Evolutionary conservation across 2,888 invertebrate species (phyloP), one percentile per base, ranked within the genome.

Genomic region (Lacanobia wlatinum): DNA sequence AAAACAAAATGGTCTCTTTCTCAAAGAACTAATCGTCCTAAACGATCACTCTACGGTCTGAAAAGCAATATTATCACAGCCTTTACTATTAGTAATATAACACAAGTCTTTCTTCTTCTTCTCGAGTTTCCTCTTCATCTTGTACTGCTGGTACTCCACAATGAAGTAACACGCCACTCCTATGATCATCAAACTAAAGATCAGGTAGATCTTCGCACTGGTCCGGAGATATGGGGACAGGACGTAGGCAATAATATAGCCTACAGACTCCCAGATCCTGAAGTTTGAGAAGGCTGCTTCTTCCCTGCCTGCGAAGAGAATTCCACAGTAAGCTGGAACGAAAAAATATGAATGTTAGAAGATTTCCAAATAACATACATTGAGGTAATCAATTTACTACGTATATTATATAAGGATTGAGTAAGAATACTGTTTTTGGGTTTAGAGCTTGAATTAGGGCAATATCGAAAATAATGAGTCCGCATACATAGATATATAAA

Each of bases 261-360:
- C 97, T 0, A 97, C 90, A 0, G 97, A 97, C 88, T 97, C 97
- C 97, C 97, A 97, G 4, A 98, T 95, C 0, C 97, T 93, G 93
- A 97, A 97, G 93, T 97, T 97, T 55, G 97, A 96, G 93, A 97
- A 98, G 0, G 97, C 97, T 0, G 97, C 97, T 86, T 97, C 97
- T 86, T 97, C 96, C 80, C 96, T 92, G 0, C 96, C 95, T 0
- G 96, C 96, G 88, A 97, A 97, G n/a, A 97, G 92, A 38, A 96
- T 95, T 0, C 97, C 97, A 92, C 97, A 97, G 87, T 97, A 96
- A 1, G 96, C 97, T 96, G 91, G 7, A 91, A 92, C 46, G 18
- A 63, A 9, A 3, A 48, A 18, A 40, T 21, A 28, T 14, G 7
- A 52, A 21, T 8, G 4, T n/a, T n/a, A 56, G 1, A 6, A 7